Conservation (phyloP, 2,797 vertebrate species). For the Mus caroli region DNA sequence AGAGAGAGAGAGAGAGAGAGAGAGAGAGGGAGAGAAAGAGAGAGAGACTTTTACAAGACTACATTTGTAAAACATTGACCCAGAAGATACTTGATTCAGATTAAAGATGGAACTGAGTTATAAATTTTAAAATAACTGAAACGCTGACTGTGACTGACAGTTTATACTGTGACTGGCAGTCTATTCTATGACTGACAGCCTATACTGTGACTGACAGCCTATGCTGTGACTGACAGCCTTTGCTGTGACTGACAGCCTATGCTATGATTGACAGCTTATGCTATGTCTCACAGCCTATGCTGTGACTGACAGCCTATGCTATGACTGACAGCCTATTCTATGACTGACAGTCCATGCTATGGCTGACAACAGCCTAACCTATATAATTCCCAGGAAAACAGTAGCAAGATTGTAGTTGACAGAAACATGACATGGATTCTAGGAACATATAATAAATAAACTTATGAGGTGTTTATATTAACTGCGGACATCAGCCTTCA, state of each 20-base stretch:
- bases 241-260: neutral
- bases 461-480: neutral
- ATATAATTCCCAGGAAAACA: neutral
- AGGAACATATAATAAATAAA: neutral
- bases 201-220: neutral
- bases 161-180: neutral
- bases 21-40: neutral
- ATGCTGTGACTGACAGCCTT: neutral
- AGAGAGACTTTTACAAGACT: neutral
- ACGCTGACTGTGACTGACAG: neutral
- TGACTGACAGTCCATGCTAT: neutral
- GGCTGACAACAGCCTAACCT: neutral
- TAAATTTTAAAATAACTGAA: neutral
- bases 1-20: neutral
- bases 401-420: neutral
- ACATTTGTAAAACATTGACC: neutral
- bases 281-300: neutral
- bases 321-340: neutral
- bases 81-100: neutral
- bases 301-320: neutral
- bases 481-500: neutral
- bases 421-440: neutral
- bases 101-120: neutral
- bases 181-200: neutral
- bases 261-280: no score